These are phyloP conservation scores for Arctia plantaginis DNA, from an alignment of 2,888 invertebrate genomes.

Conservation along the genomic window DNA sequence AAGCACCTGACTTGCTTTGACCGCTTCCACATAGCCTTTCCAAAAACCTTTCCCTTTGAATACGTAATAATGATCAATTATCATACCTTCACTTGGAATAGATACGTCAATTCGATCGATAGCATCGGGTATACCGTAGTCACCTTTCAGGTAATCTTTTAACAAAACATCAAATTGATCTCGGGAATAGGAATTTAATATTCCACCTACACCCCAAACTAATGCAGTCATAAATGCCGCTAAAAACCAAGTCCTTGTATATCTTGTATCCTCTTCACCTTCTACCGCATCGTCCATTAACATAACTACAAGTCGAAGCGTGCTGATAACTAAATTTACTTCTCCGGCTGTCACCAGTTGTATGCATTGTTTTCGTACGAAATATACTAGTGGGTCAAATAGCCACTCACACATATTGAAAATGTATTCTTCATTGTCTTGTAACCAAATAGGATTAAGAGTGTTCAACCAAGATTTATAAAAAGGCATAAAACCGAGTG, in stretches of 20 bases:
- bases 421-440: slow-evolving; percentile 87
- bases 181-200: slow-evolving; percentile 91
- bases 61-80: slow-evolving; percentile 94
- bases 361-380: slow-evolving; percentile 89
- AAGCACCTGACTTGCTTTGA: slow-evolving; percentile 83
- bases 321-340: slow-evolving; percentile 90
- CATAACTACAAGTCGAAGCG: slow-evolving; percentile 92
- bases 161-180: slow-evolving; percentile 89
- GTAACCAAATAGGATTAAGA: slow-evolving; percentile 88
- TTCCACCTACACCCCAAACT: slow-evolving; percentile 95
- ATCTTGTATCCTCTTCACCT: slow-evolving; percentile 90
- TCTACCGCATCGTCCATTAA: slow-evolving; percentile 90
- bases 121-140: slow-evolving; percentile 70
- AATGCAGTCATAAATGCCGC: slow-evolving; percentile 91
- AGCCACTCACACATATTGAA: slow-evolving; percentile 91
- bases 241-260: slow-evolving; percentile 90
- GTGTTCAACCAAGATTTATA: slow-evolving; percentile 92
- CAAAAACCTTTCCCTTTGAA: slow-evolving; percentile 94
- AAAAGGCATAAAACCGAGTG: slow-evolving; percentile 94
- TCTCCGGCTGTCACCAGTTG: slow-evolving; percentile 90
- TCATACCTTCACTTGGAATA: slow-evolving; percentile 91
- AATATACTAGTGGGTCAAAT: slow-evolving; percentile 90
- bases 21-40: slow-evolving; percentile 94
- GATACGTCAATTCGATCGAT: slow-evolving; percentile 91
- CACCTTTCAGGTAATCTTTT: slow-evolving; percentile 82